Evolutionary conservation across 2,113 vertebrate species (phyloP).

Genomic region (Eulemur rufifrons): DNA sequence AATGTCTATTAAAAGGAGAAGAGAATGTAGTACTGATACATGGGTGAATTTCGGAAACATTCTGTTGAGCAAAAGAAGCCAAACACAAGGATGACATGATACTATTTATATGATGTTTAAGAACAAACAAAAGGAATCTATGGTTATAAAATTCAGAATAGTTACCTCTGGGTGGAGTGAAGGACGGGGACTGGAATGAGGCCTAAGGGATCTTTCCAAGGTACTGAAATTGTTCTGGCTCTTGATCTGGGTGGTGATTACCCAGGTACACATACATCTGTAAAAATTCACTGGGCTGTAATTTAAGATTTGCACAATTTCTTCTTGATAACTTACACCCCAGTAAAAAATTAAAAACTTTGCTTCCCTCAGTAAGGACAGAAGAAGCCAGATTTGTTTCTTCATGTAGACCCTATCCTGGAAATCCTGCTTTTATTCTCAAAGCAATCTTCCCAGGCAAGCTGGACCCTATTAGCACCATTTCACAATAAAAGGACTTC

Average conservation of each 20-base stretch:
- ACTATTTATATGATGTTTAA: background rate
- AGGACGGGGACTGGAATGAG: background rate
- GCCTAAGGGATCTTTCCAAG: background rate
- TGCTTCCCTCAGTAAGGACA: background rate
- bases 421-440: background rate
- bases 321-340: background rate
- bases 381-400: background rate
- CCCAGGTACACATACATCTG: background rate
- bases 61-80: background rate
- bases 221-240: background rate
- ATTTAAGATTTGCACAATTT: background rate
- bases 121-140: background rate
- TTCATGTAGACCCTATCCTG: background rate
- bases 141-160: background rate
- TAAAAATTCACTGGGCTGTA: background rate
- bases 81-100: background rate
- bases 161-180: background rate
- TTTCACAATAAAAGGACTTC: background rate
- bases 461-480: background rate
- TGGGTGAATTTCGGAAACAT: background rate
- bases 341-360: background rate
- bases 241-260: background rate
- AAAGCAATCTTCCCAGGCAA: background rate
- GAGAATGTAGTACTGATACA: background rate
- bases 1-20: background rate